These are phyloP conservation scores for Leguminivora glycinivorella DNA, from an alignment of 1,140 invertebrate genomes.

Conservation along the genomic window DNA sequence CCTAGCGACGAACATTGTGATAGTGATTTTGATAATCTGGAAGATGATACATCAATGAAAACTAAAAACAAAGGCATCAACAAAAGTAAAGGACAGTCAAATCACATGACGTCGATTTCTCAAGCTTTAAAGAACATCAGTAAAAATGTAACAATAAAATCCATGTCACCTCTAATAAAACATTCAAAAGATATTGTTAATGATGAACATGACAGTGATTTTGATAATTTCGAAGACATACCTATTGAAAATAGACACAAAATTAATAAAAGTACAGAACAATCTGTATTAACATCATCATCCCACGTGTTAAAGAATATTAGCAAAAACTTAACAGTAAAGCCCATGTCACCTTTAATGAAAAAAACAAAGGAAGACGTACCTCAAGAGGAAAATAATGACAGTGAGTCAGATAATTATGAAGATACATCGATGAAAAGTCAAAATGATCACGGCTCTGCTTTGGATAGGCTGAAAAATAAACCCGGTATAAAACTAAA, in stretches of 20 bases:
- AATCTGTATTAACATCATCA: not conserved
- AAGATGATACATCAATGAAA: not conserved
- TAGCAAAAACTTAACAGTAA: slow-evolving; percentile 10
- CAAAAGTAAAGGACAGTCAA: not conserved
- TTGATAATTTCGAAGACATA: not conserved
- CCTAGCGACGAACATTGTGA: slow-evolving; percentile 30
- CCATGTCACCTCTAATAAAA: slow-evolving; percentile 11
- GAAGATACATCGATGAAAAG: not conserved
- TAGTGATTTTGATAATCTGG: not conserved
- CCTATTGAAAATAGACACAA: not conserved
- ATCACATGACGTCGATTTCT: not conserved
- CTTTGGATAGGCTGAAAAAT: not conserved
- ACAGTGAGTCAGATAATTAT: slow-evolving; percentile 3
- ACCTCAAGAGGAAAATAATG: not conserved
- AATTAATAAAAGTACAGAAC: not conserved
- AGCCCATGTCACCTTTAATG: not conserved
- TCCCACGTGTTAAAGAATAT: slow-evolving; percentile 2
- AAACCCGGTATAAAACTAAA: not conserved
- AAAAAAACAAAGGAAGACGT: not conserved
- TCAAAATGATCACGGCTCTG: not conserved
- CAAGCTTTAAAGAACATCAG: not conserved
- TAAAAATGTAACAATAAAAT: slow-evolving; percentile 22
- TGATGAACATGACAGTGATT: slow-evolving; percentile 1
- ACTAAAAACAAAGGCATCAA: not conserved
- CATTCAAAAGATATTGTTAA: not conserved